A percentile compares a stretch with the other conserved stretches of the same genome.
These are phyloP conservation scores for Thalassaphorura encarpata DNA, from an alignment of 1,140 invertebrate genomes.

Conservation along the genomic window DNA sequence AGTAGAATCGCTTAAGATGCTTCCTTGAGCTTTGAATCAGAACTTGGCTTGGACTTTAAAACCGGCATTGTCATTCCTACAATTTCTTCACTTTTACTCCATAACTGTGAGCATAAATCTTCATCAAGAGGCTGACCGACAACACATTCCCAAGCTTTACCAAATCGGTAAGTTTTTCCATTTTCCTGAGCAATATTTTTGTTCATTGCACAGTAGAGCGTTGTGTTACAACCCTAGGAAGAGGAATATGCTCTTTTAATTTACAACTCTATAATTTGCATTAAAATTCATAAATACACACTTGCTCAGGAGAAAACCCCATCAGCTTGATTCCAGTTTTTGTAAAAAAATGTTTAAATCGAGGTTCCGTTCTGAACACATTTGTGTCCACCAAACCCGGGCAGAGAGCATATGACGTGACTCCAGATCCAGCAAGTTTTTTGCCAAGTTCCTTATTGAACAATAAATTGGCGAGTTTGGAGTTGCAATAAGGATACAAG, in stretches of 20 bases:
- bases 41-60: conserved; percentile 36
- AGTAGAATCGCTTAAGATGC: too few relatives aligned
- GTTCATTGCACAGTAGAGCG: conserved; percentile 3
- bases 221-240: conserved; percentile 2
- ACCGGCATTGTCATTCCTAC: conserved; percentile 11
- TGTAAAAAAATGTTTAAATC: conserved; percentile 29
- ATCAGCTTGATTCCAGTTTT: conserved; percentile 39
- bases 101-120: neutral
- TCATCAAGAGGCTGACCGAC: neutral
- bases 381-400: conserved; percentile 45
- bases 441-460: conserved; percentile 36
- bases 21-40: too few relatives aligned
- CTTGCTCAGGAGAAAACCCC: neutral
- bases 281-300: neutral
- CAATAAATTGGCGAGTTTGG: conserved; percentile 38
- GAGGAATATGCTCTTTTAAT: neutral
- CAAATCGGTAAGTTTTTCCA: conserved; percentile 6
- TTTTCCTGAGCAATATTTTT: conserved; percentile 4
- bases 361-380: conserved; percentile 38
- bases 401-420: conserved; percentile 42
- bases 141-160: conserved; percentile 5
- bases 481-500: conserved; percentile 39
- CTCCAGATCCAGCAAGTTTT: conserved; percentile 35
- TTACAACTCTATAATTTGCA: neutral
- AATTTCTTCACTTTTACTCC: conserved; percentile 7